Base-by-base conservation (phyloP, 2,888 invertebrate genomes). In the Leucania comma region DNA sequence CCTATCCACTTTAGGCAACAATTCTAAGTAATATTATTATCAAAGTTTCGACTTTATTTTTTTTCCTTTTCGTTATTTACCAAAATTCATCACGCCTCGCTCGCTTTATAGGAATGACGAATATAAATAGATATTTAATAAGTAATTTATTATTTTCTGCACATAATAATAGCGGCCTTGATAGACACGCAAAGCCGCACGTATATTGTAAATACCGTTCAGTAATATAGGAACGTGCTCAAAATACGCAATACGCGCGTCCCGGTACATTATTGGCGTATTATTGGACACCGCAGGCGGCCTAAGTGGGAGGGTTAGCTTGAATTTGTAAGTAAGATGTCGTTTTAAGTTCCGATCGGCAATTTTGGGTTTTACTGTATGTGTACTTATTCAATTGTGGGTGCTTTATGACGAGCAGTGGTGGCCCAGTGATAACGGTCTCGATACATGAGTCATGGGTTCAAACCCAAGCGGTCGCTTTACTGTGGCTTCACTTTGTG, bases 261-360 rank as follows among this genome's bases (percentile, higher is more conserved):
- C 53, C 53, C 32, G 72, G 79, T 48, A 68, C 68, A 82, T 80
- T 85, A 83, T 72, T 71, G 81, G 76, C 70, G 73, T 80, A 80
- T 85, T 85, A 80, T 85, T 79, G 85, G 72, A 79, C 69, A 74
- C 71, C 70, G 65, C 64, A 51, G 66, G 54, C 72, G 32, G 46
- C 69, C 67, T 72, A 75, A 81, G 69, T 74, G 81, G 74, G 69
- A 63, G 71, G 74, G 80, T 73, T 61, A 69, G 42, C 53, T 57
- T 54, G 81, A 73, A 85, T 83, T 77, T 85, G 70, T 75, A 83
- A 85, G 83, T 85, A 67, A 62, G 66, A 66, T 65, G 51, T 65
- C 79, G 61, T 58, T 66, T 78, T 71, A 64, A 60, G 60, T 76
- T 42, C 35, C 29, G 57, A 53, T 62, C 60, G 32, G 50, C 20